Evolutionary conservation across 2,888 invertebrate species (phyloP), one percentile per base, ranked within the genome.

Genomic region (Acanthosepion pharaonis): DNA sequence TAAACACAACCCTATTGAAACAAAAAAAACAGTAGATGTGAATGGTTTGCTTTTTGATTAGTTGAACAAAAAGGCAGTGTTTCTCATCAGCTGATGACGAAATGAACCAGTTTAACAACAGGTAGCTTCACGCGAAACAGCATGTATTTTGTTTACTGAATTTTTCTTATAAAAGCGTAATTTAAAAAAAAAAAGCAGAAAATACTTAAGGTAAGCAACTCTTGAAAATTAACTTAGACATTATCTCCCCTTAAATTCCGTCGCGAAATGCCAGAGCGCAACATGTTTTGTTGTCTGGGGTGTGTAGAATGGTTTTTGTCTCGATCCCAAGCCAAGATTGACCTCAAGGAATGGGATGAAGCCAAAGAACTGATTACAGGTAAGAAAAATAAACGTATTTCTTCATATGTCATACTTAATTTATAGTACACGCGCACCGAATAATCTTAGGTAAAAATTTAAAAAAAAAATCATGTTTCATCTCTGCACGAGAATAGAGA

Each of bases 211-310:
- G 78, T 78, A 78, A 11, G 18, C n/a, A 78, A 78, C 78, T 78
- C 78, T n/a, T 78, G n/a, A n/a, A 33, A 78, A 64, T 33, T 78
- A 78, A 78, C n/a, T 78, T 78, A 15, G n/a, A 15, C 15, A 78
- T 78, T 78, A 78, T 33, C 78, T 78, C 78, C 78, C 78, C 25
- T 64, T n/a, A 78, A 78, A n/a, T n/a, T 15, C n/a, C n/a, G 78
- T 78, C n/a, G n/a, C 78, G 78, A n/a, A 78, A 78, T 78, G 78
- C 78, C 78, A 78, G 78, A 78, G 78, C 78, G 78, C 78, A 78
- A 33, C 78, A 78, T 78, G 78, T 78, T 78, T 78, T 78, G 78
- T 78, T 78, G 78, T 78, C 78, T 78, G 78, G 78, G 78, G 78
- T 78, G 78, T 78, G 78, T 78, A n/a, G 78, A 78, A 78, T 78